Evolutionary conservation across 2,797 vertebrate genomes (phyloP).

Genomic region (Sebastes hubbsi): DNA sequence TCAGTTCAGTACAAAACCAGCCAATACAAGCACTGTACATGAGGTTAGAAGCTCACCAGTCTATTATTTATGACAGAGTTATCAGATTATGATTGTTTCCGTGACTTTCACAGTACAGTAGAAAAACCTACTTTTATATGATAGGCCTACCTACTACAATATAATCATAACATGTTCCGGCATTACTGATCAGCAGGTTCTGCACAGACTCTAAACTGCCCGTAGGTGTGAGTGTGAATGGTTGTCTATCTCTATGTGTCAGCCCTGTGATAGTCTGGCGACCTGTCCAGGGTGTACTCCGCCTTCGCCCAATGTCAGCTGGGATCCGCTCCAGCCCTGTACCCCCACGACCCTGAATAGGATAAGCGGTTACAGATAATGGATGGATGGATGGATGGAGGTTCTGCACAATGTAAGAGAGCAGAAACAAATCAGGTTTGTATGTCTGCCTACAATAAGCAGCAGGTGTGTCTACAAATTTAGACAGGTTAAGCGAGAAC

Average conservation of each 20-base stretch:
- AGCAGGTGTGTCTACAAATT: conserved; percentile 21
- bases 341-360: too few species aligned
- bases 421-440: not conserved
- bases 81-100: not conserved
- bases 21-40: not conserved
- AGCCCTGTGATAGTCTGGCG: too few species aligned
- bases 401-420: not conserved
- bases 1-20: not conserved
- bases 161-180: not conserved
- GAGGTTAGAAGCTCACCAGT: not conserved
- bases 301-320: too few species aligned
- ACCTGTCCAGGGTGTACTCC: too few species aligned
- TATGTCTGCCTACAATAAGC: not conserved
- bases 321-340: too few species aligned
- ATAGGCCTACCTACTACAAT: too few species aligned
- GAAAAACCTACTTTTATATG: not conserved
- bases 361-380: too few species aligned
- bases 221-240: too few species aligned
- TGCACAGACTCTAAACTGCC: too few species aligned
- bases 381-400: too few species aligned
- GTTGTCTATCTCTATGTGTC: too few species aligned
- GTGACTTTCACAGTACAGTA: not conserved
- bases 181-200: not conserved
- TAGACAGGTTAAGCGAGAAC: conserved; percentile 7
- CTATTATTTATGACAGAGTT: not conserved